These are phyloP conservation scores for Xyliphius kryptos DNA, from an alignment of 2,113 vertebrate species.

Conservation along the genomic window DNA sequence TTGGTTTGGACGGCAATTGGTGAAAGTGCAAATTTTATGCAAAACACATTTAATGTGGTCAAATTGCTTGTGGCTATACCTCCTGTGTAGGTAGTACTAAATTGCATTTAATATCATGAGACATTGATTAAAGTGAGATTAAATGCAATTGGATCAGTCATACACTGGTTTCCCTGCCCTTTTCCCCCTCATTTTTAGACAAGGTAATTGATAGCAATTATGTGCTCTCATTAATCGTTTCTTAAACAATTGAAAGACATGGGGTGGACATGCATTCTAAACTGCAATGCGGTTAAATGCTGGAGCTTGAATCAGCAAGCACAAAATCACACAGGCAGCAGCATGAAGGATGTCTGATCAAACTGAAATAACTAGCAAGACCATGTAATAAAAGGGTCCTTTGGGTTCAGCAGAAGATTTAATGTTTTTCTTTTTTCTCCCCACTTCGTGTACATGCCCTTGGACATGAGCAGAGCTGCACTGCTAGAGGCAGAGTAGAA, in stretches of 20 bases:
- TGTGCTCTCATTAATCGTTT: constrained; percentile 1
- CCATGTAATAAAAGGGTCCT: constrained; percentile 19
- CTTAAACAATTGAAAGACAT: constrained; percentile 17
- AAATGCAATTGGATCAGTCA: no score
- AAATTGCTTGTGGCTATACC: no score
- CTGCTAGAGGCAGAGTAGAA: background rate
- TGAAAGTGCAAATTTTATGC: no score
- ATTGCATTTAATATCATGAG: no score
- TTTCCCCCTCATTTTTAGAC: background rate
- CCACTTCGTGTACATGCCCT: background rate
- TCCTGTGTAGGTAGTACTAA: no score
- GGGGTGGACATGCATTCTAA: constrained; percentile 20
- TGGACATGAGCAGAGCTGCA: background rate
- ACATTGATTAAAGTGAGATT: no score
- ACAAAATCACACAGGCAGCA: constrained; percentile 6
- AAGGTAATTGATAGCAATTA: constrained; percentile 29
- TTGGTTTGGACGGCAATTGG: no score
- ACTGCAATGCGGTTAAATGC: constrained; percentile 34
- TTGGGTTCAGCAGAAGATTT: constrained; percentile 14
- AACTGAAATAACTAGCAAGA: constrained; percentile 2
- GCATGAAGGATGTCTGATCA: background rate
- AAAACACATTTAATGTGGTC: no score
- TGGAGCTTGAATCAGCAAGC: constrained; percentile 6
- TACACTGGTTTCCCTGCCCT: background rate
- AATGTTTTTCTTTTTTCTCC: constrained; percentile 1